Base-by-base conservation (phyloP, 2,113 vertebrate genomes). In the Zosterops pallidus region DNA sequence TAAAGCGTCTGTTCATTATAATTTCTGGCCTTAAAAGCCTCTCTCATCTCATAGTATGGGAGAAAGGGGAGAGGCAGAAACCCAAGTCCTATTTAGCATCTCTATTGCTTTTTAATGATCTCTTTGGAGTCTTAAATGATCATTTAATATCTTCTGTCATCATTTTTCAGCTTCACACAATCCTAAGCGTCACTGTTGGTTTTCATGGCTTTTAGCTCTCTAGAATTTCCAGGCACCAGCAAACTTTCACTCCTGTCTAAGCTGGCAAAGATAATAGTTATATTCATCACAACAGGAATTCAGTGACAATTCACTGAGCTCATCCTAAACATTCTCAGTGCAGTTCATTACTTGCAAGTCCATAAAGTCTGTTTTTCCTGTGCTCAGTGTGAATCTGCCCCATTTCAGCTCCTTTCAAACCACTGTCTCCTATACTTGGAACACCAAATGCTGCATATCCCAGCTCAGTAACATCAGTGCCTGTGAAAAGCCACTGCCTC, bases 31-130 rank as follows among this genome's bases (percentile, higher is more conserved):
- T 93, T 93, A 94, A 96, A 95, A 95, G 64, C 64, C 68, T 93
- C 64, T 90, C 72, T 64, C 72, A 53, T 79, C 82, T 92, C 49
- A 82, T 49, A 55, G 18, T 12, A 77, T 1, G 12, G 57, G 22
- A 87, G 28, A 53, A 42, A 86, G 11, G 41, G 55, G 14, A 89
- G 37, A 87, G 79, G 88, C 76, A 93, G 72, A 94, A 89, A 86
- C 94, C 72, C 56, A 90, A 94, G 60, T 42, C 65, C 60, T 84
- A 21, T 71, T 94, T 89, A 94, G 72, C 49, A 57, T 94, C 83
- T 86, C 72, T 68, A 75, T 81, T 75, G 72, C 72, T 89, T 93
- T 95, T 95, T 96, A 96, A 96, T 82, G 93, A 89, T 62, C 79
- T 89, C 60, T 75, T 75, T 68, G 74, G 56, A 26, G 1, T 82